Evolutionary conservation across 1,140 invertebrate genomes (phyloP), one percentile per base, ranked within the genome.

Genomic region (Bacillus rossius): DNA sequence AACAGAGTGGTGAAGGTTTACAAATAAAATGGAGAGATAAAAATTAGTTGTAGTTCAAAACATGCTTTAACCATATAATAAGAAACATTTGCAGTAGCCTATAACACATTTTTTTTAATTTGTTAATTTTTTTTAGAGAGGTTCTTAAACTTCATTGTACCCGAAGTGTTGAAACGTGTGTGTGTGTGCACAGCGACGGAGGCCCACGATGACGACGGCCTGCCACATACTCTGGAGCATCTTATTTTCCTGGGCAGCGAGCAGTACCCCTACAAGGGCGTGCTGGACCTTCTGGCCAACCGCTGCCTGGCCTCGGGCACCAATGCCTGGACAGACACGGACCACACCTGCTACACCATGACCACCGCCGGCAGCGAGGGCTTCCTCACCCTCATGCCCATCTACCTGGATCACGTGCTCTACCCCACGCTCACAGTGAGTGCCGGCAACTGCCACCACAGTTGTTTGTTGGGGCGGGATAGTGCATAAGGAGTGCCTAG

Each of bases 171-270:
- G n/a, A n/a, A n/a, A 34, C 42, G 0, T 16, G 23, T 51, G 19
- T 55, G 47, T 59, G 43, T 55, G 61, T 57, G 68, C 78, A 61
- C 66, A 94, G 92, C 87, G 17, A 96, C 94, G 13, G 92, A 96
- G 79, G 89, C 92, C 0, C 81, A 87, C 69, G 90, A 93, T 75
- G 90, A 96, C 76, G 92, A 96, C 80, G 94, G 94, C 3, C 70
- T 96, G 38, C 93, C 93, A 0, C 93, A 96, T 69, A 96, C 93
- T 13, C 75, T 96, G 71, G 93, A 96, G 69, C 94, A 97, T 76
- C 79, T 96, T 7, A 84, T 96, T 17, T 96, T 96, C 74, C 76
- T 96, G 67, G 94, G 94, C 1, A 94, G 91, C 69, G 84, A 94
- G 72, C 79, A 87, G 0, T 96, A 93, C 75, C 94, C 93, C 0